Evolutionary conservation across 2,888 invertebrate genomes (phyloP).

Genomic region (Ptychoptera contaminata): DNA sequence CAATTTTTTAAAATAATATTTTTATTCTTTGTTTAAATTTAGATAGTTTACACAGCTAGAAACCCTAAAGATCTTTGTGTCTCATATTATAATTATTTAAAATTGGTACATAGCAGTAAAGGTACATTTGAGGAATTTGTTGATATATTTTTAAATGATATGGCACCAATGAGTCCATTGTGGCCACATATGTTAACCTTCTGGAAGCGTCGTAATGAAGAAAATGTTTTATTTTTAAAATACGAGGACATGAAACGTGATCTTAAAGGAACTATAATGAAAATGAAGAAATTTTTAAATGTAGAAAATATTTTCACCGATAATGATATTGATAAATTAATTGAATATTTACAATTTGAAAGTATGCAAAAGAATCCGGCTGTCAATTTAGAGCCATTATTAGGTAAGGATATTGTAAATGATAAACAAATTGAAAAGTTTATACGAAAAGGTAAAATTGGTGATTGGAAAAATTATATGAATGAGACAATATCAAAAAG

Average conservation of each 20-base stretch:
- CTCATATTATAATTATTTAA: constrained; percentile 74
- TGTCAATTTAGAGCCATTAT: constrained; percentile 52
- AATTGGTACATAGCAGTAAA: constrained; percentile 46
- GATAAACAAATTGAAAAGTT: constrained; percentile 33
- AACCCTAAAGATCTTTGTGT: constrained; percentile 85
- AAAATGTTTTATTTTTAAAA: constrained; percentile 59
- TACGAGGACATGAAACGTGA: constrained; percentile 73
- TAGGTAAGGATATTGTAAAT: constrained; percentile 33
- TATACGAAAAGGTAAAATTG: constrained; percentile 62
- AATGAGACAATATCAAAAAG: constrained; percentile 48
- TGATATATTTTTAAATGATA: constrained; percentile 52
- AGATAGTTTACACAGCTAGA: constrained; percentile 75
- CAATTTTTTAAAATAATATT: too few species aligned
- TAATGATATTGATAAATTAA: constrained; percentile 47
- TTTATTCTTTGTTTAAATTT: background rate
- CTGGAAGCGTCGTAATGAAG: constrained; percentile 52
- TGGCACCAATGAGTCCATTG: constrained; percentile 45
- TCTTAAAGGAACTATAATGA: constrained; percentile 44
- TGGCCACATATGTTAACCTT: constrained; percentile 50
- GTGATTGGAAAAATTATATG: constrained; percentile 64
- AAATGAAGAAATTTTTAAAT: constrained; percentile 40
- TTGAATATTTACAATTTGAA: constrained; percentile 60
- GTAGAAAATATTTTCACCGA: constrained; percentile 48
- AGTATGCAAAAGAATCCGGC: constrained; percentile 70
- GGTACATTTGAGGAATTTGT: constrained; percentile 60